phyloP scores from a whole-genome alignment of 2,113 vertebrate species.

The Hemichromis elongatus region DNA sequence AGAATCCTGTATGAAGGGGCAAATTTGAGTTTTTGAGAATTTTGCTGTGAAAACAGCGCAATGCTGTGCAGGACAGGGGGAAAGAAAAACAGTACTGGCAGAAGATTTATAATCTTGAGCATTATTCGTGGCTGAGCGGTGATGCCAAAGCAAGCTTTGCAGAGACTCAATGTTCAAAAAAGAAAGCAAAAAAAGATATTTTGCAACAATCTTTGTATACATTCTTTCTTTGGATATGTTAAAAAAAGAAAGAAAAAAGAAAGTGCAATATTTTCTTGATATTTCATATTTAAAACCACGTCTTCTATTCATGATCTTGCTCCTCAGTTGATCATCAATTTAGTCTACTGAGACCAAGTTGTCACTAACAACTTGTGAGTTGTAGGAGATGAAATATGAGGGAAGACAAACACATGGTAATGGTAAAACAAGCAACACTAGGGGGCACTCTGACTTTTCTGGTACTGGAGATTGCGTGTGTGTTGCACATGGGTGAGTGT shows the following conservation, averaged over 20 bases:
- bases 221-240: not conserved
- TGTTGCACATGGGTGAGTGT: not conserved
- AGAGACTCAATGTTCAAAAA: not conserved
- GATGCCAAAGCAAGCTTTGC: not conserved
- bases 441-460: conserved; percentile 64
- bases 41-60: not conserved
- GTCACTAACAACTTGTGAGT: conserved; percentile 26
- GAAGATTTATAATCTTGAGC: not conserved
- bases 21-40: not conserved
- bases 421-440: conserved; percentile 41
- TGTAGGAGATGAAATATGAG: conserved; percentile 9
- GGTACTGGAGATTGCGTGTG: not conserved
- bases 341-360: conserved; percentile 15
- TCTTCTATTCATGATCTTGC: conserved; percentile 18
- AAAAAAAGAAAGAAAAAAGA: not conserved
- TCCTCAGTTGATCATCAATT: conserved; percentile 27
- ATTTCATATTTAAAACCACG: conserved; percentile 19
- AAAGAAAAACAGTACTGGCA: not conserved
- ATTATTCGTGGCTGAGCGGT: not conserved
- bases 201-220: not conserved
- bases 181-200: not conserved
- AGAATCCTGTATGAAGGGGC: conserved; percentile 29
- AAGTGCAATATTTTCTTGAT: conserved; percentile 6
- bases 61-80: not conserved
- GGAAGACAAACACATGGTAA: not conserved